Percentiles rank a stretch among this genome's conserved stretches.
These are phyloP conservation scores for Drosophila borborema DNA, from an alignment of 2,888 invertebrate species.

Conservation along the genomic window DNA sequence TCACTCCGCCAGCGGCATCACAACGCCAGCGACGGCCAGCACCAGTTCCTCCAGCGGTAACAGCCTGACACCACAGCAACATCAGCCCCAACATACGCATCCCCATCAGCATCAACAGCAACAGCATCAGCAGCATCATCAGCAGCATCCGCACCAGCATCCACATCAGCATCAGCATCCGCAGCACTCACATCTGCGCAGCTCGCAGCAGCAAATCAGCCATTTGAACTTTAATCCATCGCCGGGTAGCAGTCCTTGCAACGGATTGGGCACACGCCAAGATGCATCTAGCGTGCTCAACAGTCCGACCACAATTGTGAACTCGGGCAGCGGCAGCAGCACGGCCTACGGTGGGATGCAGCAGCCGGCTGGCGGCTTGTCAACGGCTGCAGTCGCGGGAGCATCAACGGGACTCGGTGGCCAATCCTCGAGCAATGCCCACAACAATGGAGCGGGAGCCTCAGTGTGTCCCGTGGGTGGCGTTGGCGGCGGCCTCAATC, in stretches of 20 bases:
- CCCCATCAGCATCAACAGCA: not conserved
- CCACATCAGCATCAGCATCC: conserved; percentile 25
- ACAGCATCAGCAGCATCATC: conserved; percentile 53
- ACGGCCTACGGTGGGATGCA: conserved; percentile 77
- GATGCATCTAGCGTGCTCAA: conserved; percentile 75
- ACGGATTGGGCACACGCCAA: conserved; percentile 68
- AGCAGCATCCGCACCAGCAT: conserved; percentile 9
- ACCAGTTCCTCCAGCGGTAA: conserved; percentile 78
- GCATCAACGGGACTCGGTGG: conserved; percentile 17
- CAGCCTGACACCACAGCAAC: conserved; percentile 66
- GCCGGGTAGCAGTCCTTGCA: conserved; percentile 66
- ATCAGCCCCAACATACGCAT: conserved; percentile 5
- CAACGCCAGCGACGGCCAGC: conserved; percentile 72
- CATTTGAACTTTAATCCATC: conserved; percentile 78
- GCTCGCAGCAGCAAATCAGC: conserved; percentile 49
- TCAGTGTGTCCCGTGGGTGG: conserved; percentile 42
- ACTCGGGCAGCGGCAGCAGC: conserved; percentile 76
- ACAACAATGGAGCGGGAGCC: conserved; percentile 58
- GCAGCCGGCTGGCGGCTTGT: conserved; percentile 45
- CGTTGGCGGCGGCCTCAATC: conserved; percentile 60
- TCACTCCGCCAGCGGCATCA: conserved; percentile 65
- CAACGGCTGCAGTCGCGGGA: conserved; percentile 16
- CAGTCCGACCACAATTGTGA: conserved; percentile 80
- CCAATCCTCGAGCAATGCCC: conserved; percentile 40
- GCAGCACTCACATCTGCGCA: conserved; percentile 41